phyloP scores from a whole-genome alignment of 2,113 vertebrate genomes.

The Shinisaurus crocodilurus region DNA sequence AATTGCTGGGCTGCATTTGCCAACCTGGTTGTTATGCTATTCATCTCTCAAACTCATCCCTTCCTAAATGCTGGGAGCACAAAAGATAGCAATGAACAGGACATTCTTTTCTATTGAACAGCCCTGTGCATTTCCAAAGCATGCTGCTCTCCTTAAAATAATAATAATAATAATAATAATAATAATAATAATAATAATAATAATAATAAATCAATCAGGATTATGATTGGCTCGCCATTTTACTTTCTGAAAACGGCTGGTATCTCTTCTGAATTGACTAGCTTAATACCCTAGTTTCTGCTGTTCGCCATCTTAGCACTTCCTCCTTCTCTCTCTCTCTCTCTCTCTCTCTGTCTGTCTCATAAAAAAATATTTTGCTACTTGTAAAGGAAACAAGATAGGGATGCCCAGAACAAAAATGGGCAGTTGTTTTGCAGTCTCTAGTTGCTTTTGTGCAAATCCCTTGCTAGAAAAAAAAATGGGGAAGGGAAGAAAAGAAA shows the following conservation, averaged over 20 bases:
- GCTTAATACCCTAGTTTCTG: background rate
- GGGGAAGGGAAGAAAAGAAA: background rate
- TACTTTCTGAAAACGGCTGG: background rate
- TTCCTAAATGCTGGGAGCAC: background rate
- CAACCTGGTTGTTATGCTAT: background rate
- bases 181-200: background rate
- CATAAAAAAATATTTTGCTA: no score
- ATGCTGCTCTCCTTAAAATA: background rate
- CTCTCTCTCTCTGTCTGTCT: background rate
- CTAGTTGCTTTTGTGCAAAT: background rate
- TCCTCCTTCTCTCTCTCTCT: background rate
- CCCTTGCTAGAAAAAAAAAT: background rate
- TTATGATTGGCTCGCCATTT: background rate
- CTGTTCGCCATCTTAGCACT: background rate
- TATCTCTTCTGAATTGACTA: background rate
- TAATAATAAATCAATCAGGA: conserved; percentile 2
- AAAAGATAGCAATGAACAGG: background rate
- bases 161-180: background rate
- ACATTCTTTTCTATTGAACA: background rate
- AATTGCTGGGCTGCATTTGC: background rate
- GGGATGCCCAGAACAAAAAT: background rate
- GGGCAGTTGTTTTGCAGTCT: background rate
- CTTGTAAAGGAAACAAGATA: background rate
- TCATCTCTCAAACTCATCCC: background rate
- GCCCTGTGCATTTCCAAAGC: background rate